Base-by-base conservation (phyloP, 2,888 invertebrate species). In the Scaptomyza caliginosa region DNA sequence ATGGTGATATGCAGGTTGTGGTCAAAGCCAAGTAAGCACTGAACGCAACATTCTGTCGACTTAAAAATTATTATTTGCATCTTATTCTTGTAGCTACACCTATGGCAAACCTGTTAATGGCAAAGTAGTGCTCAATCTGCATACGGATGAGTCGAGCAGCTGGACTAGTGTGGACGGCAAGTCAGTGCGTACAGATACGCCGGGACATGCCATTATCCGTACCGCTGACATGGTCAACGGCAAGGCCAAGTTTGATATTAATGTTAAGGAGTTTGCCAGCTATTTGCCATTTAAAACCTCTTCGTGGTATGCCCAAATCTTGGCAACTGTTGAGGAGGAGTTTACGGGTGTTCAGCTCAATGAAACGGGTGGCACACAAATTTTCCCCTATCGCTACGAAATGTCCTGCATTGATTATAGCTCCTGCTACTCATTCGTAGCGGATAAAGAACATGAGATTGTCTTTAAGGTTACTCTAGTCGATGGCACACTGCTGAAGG, bases 301-400 rank as follows among this genome's bases (percentile, higher is more conserved):
- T 0, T n/a, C 80, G 0, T 45, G 65, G 1, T 86, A 69, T 23
- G 56, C 84, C 6, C 68, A 72, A 10, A 93, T 98, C 45, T 95
- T 97, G 88, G 98, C 97, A 0, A 95, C 96, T 5, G 95, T 99
- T 2, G 97, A 98, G 90, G 99, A 99, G 92, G 94, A 94, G 55
- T 93, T 97, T 74, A 98, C 98, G 3, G 91, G 90, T 2, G 94
- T 97, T 49, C 94, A 95, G 77, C 96, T 98, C 86, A 97, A 97
- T 89, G 94, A 95, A 28, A 94, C 96, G 0, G 92, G 94, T 1
- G 93, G 95, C 65, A 92, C 97, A 32, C 93, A 94, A 54, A 91
- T 98, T 6, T 97, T 96, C 91, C 94, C 94, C 55, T 94, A 96
- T 86, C 94, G 94, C 71, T 95, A 96, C 82, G 94, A 94, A 76